Base-by-base conservation (phyloP, 2,113 vertebrate species). In the Pampusana beccarii region DNA sequence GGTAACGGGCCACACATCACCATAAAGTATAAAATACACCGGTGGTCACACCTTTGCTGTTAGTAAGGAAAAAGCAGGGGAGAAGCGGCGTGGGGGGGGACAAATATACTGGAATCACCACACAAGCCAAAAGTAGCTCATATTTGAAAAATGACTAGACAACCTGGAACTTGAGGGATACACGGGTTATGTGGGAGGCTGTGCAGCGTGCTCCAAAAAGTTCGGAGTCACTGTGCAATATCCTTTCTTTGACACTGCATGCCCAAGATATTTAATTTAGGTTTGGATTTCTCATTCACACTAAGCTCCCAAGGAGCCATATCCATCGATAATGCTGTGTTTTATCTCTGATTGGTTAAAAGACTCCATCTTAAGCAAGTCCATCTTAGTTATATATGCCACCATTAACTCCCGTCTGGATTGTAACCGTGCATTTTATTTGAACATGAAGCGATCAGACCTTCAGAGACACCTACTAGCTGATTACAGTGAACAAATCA, bases 401-500 rank as follows among this genome's bases (percentile, higher is more conserved):
- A 88, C 93, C 90, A 71, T 90, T 88, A 90, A 83, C 75, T 92
- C 75, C 81, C 95, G 83, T 78, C 79, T 94, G 90, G 65, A 88
- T 88, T 90, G 80, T 83, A 95, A 80, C 61, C 51, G 82, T 67
- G 75, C 61, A 61, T 86, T 97, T 92, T 93, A 94, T 90, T 95
- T 94, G 90, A 96, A 77, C 90, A 60, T 84, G 83, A 95, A 95
- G 69, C 69, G 90, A 93, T 93, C 90, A 94, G 92, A 90, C 56
- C 79, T 90, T 96, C 75, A 92, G 90, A 96, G 95, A 95, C 86
- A 91, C 42, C 80, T 86, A 71, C 73, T 85, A 84, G 78, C 84
- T 95, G 94, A 97, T 95, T 97, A 95, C 73, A 81, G 77, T 28
- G 84, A 93, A 95, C 77, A 96, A 97, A 97, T 95, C 87, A 61